Percentiles rank a stretch among this genome's conserved stretches.
Conservation (phyloP, 2,888 invertebrate genomes). For the Stenichneumon culpator region DNA sequence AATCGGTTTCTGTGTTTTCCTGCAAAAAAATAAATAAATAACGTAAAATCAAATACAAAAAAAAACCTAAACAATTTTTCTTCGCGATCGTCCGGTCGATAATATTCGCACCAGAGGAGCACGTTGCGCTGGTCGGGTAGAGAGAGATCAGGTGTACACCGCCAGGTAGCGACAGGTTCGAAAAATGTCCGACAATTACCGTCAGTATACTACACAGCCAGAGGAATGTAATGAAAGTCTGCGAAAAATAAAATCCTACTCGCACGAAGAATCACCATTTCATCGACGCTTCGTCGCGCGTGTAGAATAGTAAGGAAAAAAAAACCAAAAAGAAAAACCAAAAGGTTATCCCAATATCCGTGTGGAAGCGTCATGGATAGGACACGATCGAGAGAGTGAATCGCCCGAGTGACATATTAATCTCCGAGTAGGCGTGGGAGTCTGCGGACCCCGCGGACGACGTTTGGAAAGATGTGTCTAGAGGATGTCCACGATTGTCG, state of each 20-base stretch:
- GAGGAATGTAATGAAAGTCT: constrained; percentile 12
- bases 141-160: constrained; percentile 11
- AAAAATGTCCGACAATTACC: constrained; percentile 63
- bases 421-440: neutral
- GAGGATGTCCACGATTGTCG: constrained; percentile 13
- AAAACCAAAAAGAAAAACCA: neutral
- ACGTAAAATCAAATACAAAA: neutral
- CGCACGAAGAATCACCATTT: constrained; percentile 12
- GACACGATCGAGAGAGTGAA: neutral
- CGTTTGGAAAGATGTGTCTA: constrained; percentile 21
- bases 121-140: neutral
- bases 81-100: neutral
- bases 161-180: constrained; percentile 49
- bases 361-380: constrained; percentile 12
- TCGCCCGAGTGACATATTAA: constrained; percentile 10
- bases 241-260: constrained; percentile 20
- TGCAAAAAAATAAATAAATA: neutral
- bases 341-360: neutral
- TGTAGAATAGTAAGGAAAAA: neutral
- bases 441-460: neutral
- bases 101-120: neutral
- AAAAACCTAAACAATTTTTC: neutral
- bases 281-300: neutral
- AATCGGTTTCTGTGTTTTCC: neutral
- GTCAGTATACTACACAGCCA: constrained; percentile 50